Evolutionary conservation across 2,888 invertebrate genomes (phyloP).

Genomic region (Andrena marginata): DNA sequence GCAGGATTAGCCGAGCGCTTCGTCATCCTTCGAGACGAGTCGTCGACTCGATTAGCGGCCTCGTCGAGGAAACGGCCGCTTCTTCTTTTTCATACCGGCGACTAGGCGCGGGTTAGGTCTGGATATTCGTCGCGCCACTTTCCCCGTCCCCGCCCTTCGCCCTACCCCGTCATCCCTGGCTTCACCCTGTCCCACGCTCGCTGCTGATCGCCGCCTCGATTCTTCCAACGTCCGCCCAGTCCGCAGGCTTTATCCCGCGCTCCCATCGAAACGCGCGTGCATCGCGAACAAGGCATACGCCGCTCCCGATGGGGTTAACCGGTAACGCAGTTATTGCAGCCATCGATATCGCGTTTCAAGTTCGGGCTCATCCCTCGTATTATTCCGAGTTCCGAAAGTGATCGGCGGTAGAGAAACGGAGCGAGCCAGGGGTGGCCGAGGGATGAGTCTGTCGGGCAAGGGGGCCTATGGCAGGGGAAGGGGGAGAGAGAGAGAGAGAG

Average conservation of each 20-base stretch:
- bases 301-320: conserved; percentile 65
- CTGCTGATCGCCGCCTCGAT: no score
- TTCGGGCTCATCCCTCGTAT: conserved; percentile 59
- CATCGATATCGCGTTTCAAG: conserved; percentile 71
- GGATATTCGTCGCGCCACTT: conserved; percentile 12
- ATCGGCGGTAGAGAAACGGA: conserved; percentile 48
- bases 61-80: not conserved
- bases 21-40: conserved; percentile 71
- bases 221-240: not conserved
- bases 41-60: conserved; percentile 33
- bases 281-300: conserved; percentile 42
- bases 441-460: conserved; percentile 41
- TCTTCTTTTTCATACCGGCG: not conserved
- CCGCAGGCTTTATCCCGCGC: conserved; percentile 17
- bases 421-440: not conserved
- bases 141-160: not conserved
- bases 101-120: not conserved
- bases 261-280: conserved; percentile 11
- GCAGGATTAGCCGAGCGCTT: conserved; percentile 80
- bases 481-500: conserved; percentile 42
- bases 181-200: no score
- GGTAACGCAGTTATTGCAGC: conserved; percentile 61
- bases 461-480: conserved; percentile 1
- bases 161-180: not conserved
- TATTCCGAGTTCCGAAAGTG: conserved; percentile 60